Percentiles rank a stretch among this genome's conserved stretches.
Evolutionary conservation across 2,888 invertebrate genomes (phyloP).

Genomic region (Helobdella robusta): DNA sequence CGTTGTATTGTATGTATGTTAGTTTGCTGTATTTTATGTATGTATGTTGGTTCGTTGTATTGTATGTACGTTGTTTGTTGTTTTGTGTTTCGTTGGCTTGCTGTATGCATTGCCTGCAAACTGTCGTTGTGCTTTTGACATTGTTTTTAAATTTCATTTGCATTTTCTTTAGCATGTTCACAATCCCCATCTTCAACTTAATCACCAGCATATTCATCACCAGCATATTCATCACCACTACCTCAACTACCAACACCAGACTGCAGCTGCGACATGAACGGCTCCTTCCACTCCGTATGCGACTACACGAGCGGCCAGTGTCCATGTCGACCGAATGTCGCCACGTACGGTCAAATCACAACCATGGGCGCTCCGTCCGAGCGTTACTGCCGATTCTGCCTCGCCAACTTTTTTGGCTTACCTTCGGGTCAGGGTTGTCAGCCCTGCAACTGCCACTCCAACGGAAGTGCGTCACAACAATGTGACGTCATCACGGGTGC

Average conservation of each 20-base stretch:
- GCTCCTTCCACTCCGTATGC: constrained; percentile 52
- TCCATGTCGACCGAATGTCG: constrained; percentile 56
- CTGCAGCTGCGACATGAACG: constrained; percentile 68
- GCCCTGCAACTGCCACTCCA: constrained; percentile 33
- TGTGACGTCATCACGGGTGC: constrained; percentile 35
- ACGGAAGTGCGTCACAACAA: constrained; percentile 33
- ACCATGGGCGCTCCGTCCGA: constrained; percentile 25
- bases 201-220: too few species aligned
- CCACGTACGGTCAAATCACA: constrained; percentile 26
- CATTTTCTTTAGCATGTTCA: not conserved
- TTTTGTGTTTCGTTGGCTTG: not conserved
- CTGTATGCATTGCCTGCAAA: too few species aligned
- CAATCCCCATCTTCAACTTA: not conserved
- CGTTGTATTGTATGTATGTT: not conserved
- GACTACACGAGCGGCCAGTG: constrained; percentile 68
- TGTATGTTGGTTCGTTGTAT: not conserved
- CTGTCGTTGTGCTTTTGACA: not conserved
- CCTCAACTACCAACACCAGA: too few species aligned
- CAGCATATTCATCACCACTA: too few species aligned
- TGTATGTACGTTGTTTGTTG: not conserved
- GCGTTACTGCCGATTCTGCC: constrained; percentile 35
- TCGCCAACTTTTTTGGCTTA: constrained; percentile 35
- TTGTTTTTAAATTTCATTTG: not conserved
- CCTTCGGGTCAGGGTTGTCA: constrained; percentile 30
- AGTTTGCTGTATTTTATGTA: too few species aligned